A percentile compares a stretch with the other conserved stretches of the same genome.
Evolutionary conservation across 2,113 vertebrate genomes (phyloP).

Genomic region (Strigops habroptila): DNA sequence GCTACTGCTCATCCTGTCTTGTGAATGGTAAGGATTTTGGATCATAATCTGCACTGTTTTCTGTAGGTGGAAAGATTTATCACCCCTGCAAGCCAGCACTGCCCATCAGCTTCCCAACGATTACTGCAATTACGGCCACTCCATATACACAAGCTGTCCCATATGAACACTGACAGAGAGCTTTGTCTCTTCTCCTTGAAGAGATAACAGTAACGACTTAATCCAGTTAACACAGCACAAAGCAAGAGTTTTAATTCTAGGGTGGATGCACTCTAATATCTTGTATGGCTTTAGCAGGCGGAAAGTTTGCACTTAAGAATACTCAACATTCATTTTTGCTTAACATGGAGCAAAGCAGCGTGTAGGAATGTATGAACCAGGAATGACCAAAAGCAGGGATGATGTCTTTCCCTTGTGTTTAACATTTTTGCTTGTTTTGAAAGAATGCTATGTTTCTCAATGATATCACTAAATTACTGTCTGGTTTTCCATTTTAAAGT

Average conservation of each 20-base stretch:
- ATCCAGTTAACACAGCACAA: constrained; percentile 31
- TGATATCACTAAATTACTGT: constrained; percentile 37
- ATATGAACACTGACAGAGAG: not conserved
- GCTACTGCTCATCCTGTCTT: not conserved
- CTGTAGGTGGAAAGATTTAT: not conserved
- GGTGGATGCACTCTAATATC: not conserved
- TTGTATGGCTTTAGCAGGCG: not conserved
- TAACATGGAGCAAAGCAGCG: not conserved
- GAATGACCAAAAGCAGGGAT: not conserved
- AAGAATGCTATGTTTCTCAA: constrained; percentile 24
- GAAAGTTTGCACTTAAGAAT: not conserved
- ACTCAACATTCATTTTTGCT: not conserved
- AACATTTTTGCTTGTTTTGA: constrained; percentile 17
- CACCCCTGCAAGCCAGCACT: not conserved
- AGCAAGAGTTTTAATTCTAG: not conserved
- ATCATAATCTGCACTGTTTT: not conserved
- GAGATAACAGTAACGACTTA: constrained; percentile 1
- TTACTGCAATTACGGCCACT: not conserved
- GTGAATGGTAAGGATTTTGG: not conserved
- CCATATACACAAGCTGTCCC: not conserved
- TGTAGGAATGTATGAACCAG: not conserved
- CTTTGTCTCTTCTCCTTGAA: not conserved
- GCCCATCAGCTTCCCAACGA: not conserved
- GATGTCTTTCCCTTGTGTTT: not conserved
- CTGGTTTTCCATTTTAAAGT: constrained; percentile 57